These are phyloP conservation scores for Chymomyza costata DNA, from an alignment of 1,140 invertebrate species.

Conservation along the genomic window DNA sequence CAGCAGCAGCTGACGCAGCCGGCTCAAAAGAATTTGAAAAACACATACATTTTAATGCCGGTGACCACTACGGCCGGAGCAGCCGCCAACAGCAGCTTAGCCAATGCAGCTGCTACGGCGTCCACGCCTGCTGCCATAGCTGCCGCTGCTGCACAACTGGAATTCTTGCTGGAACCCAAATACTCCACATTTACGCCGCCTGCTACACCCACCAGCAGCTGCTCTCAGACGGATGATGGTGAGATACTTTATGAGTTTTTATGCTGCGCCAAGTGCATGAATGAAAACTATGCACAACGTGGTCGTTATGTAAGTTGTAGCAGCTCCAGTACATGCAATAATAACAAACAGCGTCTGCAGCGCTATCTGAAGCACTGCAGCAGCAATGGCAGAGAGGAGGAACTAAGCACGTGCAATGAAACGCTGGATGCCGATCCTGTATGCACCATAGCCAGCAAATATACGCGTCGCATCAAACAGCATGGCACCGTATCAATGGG, in stretches of 20 bases:
- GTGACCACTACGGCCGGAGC: constrained; percentile 37
- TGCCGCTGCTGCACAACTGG: constrained; percentile 53
- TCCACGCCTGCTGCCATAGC: constrained; percentile 33
- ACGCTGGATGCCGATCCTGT: constrained; percentile 59
- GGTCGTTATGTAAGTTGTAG: not conserved
- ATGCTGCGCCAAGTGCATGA: constrained; percentile 74
- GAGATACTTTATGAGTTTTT: constrained; percentile 73
- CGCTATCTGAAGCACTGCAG: constrained; percentile 41
- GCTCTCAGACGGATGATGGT: constrained; percentile 10
- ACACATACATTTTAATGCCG: constrained; percentile 69
- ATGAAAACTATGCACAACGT: constrained; percentile 44
- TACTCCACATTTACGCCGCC: constrained; percentile 54
- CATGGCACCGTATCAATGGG: constrained; percentile 48
- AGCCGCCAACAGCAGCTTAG: constrained; percentile 2
- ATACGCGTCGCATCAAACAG: constrained; percentile 52
- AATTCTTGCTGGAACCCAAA: constrained; percentile 65
- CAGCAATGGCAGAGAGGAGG: too few relatives aligned
- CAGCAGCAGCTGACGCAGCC: constrained; percentile 1
- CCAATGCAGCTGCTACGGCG: not conserved
- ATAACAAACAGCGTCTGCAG: constrained; percentile 30
- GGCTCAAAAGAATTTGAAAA: constrained; percentile 40
- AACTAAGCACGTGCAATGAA: constrained; percentile 43
- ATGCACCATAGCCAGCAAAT: constrained; percentile 67
- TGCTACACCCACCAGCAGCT: constrained; percentile 13
- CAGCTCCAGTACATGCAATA: constrained; percentile 26